These are phyloP conservation scores for Chydorus sphaericus DNA, from an alignment of 2,888 invertebrate species.

Conservation along the genomic window DNA sequence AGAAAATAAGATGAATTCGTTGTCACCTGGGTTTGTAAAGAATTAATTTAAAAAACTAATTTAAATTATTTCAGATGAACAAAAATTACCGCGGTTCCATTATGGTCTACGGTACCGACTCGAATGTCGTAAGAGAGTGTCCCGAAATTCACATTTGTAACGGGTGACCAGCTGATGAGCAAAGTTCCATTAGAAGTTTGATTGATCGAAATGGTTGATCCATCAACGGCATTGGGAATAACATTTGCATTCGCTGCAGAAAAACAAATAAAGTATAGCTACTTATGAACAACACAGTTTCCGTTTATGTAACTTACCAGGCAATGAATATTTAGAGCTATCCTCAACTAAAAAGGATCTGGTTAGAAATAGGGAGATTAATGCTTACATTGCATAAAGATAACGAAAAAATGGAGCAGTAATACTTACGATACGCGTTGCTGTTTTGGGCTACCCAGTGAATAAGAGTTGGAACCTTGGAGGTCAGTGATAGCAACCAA, in stretches of 20 bases:
- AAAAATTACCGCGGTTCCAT: conserved; percentile 7
- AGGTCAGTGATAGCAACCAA: conserved; percentile 62
- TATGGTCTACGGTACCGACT: not conserved
- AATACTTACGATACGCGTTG: not conserved
- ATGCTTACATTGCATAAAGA: no score
- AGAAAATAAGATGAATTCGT: conserved; percentile 25
- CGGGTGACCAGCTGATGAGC: conserved; percentile 66
- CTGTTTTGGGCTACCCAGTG: conserved; percentile 30
- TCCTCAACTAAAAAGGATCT: no score
- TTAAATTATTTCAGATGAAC: conserved; percentile 10
- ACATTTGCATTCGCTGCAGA: conserved; percentile 30
- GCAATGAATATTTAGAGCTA: no score
- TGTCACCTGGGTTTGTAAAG: conserved; percentile 26
- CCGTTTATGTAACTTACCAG: no score
- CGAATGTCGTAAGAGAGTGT: conserved; percentile 62
- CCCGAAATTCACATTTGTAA: conserved; percentile 59
- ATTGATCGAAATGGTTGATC: conserved; percentile 46
- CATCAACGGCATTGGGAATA: conserved; percentile 54
- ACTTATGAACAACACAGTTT: no score
- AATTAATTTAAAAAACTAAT: conserved; percentile 13
- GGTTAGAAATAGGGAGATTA: no score
- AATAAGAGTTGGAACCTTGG: conserved; percentile 53
- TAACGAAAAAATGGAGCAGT: no score
- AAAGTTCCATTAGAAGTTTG: conserved; percentile 47
- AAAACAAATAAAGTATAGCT: not conserved